Conservation (phyloP, 2,113 vertebrate species). For the Abramis brama region DNA sequence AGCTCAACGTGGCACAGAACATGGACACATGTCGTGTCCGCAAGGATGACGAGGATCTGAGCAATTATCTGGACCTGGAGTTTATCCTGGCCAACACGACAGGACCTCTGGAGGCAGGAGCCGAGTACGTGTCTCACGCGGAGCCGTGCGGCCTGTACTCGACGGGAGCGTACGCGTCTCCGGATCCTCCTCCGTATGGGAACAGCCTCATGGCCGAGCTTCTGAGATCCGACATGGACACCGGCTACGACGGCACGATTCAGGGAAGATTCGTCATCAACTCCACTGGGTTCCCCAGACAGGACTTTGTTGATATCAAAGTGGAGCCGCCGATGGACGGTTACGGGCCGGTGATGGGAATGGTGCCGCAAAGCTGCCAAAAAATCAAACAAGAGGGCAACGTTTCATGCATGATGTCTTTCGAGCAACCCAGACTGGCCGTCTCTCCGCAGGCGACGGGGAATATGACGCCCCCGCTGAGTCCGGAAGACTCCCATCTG, state of each 20-base stretch:
- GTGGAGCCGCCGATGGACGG: constrained; percentile 84
- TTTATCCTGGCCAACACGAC: constrained; percentile 92
- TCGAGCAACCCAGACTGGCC: constrained; percentile 84
- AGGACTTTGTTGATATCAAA: constrained; percentile 83
- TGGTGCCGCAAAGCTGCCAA: constrained; percentile 82
- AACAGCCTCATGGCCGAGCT: constrained; percentile 82
- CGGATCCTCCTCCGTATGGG: constrained; percentile 82
- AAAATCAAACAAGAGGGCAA: constrained; percentile 91
- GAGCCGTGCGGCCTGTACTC: constrained; percentile 76
- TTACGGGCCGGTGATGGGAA: constrained; percentile 83
- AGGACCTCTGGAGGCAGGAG: constrained; percentile 65
- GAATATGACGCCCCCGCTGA: constrained; percentile 89
- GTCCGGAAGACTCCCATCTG: constrained; percentile 83
- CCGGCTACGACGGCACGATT: constrained; percentile 67
- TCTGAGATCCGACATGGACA: constrained; percentile 79
- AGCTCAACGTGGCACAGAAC: constrained; percentile 71
- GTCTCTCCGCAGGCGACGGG: constrained; percentile 84
- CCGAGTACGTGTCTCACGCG: constrained; percentile 73
- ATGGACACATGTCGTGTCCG: constrained; percentile 70
- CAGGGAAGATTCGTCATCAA: constrained; percentile 86
- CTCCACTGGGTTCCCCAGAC: constrained; percentile 71
- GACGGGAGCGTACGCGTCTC: constrained; percentile 73
- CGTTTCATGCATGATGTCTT: constrained; percentile 86
- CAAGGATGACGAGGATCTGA: constrained; percentile 92
- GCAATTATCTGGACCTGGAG: constrained; percentile 90